A percentile compares a stretch with the other conserved stretches of the same genome.
phyloP scores from a whole-genome alignment of 2,888 invertebrate species.

The Agrypnus murinus region DNA sequence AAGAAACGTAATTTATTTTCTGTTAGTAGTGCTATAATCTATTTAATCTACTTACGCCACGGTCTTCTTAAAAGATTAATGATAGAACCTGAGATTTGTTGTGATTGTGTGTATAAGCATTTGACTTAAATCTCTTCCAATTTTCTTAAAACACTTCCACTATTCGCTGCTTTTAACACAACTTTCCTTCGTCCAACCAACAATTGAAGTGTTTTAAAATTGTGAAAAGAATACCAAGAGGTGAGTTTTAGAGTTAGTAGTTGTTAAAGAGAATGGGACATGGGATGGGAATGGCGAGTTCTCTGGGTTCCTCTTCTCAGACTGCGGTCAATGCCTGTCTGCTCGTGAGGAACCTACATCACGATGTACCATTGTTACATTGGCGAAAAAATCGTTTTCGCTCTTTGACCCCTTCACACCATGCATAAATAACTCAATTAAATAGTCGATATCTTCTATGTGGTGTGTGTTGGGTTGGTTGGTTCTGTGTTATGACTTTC shows the following conservation, averaged over 20 bases:
- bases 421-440: constrained; percentile 56
- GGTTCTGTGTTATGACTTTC: constrained; percentile 43
- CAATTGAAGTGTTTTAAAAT: constrained; percentile 16
- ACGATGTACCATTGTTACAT: constrained; percentile 58
- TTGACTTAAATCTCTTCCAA: not conserved
- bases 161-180: not conserved
- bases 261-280: constrained; percentile 29
- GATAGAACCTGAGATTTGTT: not conserved
- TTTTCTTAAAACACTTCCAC: not conserved
- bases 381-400: constrained; percentile 55
- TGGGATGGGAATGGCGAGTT: constrained; percentile 31
- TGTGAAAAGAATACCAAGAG: constrained; percentile 21
- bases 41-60: constrained; percentile 21
- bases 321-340: constrained; percentile 64
- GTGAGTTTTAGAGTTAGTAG: not conserved
- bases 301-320: constrained; percentile 23
- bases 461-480: constrained; percentile 2
- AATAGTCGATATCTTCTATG: too few species aligned
- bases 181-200: not conserved
- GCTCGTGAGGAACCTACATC: constrained; percentile 64
- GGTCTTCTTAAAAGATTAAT: constrained; percentile 17
- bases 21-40: not conserved
- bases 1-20: constrained; percentile 8
- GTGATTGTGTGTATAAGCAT: constrained; percentile 3
- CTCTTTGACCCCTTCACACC: constrained; percentile 61